These are phyloP conservation scores for Dynastes hyllus DNA, from an alignment of 2,888 invertebrate species.

Conservation along the genomic window DNA sequence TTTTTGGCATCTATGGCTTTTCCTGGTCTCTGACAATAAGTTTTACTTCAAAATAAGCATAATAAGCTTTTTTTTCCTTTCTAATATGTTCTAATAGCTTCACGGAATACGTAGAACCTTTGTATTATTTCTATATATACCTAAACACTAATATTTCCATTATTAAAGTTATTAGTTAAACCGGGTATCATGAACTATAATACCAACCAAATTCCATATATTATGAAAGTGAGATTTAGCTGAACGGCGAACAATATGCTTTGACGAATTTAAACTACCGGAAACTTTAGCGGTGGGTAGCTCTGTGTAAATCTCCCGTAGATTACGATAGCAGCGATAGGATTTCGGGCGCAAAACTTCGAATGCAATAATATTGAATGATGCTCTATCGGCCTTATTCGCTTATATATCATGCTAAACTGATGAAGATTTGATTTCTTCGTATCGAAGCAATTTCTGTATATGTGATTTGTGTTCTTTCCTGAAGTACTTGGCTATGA, in stretches of 20 bases:
- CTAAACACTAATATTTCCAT: background rate
- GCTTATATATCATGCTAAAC: conserved; percentile 4
- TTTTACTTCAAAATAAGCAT: too few species aligned
- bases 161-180: background rate
- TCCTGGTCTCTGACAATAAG: too few species aligned
- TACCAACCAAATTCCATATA: background rate
- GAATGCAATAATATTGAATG: conserved; percentile 38
- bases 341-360: conserved; percentile 19
- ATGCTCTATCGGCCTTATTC: conserved; percentile 12
- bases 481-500: background rate
- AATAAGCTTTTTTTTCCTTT: too few species aligned
- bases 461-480: background rate
- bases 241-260: conserved; percentile 11
- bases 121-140: too few species aligned
- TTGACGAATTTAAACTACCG: conserved; percentile 34
- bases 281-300: conserved; percentile 7
- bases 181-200: background rate
- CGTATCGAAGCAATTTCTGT: background rate
- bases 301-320: conserved; percentile 38
- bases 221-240: conserved; percentile 19
- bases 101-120: too few species aligned
- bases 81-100: too few species aligned
- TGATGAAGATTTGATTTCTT: conserved; percentile 13
- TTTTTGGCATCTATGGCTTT: too few species aligned
- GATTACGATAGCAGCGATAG: conserved; percentile 34